Evolutionary conservation across 37 sponge, comb jelly and placozoan species (phyloP).

Genomic region (Trichoplax adhaerens): DNA sequence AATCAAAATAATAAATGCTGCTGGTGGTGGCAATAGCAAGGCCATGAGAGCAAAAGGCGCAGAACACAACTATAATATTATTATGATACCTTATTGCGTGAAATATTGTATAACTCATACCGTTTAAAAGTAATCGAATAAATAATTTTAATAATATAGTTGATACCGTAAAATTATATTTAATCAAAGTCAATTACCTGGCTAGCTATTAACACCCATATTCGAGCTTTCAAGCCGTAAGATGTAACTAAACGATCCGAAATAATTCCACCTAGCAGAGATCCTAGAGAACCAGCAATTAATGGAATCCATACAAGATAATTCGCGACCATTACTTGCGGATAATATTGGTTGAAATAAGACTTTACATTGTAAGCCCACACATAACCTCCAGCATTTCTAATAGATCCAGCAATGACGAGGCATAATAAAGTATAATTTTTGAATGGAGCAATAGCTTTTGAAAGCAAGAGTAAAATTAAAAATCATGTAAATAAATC

Average conservation of each 20-base stretch:
- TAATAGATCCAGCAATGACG: constrained; percentile 44
- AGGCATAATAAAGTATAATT: constrained; percentile 20
- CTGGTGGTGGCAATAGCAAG: constrained; percentile 43
- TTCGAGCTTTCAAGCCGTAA: constrained; percentile 14
- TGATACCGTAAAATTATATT: neutral
- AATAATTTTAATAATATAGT: neutral
- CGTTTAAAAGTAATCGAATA: no score
- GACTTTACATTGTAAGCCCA: constrained; percentile 62
- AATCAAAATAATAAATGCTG: constrained; percentile 49
- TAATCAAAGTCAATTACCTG: constrained; percentile 11
- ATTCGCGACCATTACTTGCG: no score
- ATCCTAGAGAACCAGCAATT: constrained; percentile 51
- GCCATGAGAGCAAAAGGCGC: constrained; percentile 61
- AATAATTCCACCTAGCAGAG: constrained; percentile 41
- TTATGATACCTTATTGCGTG: no score
- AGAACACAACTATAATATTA: constrained; percentile 28
- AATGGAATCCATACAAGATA: constrained; percentile 66
- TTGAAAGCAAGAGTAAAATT: neutral
- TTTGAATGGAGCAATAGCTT: no score
- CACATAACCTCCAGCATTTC: constrained; percentile 51
- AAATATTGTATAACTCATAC: no score
- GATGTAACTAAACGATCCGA: constrained; percentile 31
- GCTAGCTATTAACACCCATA: constrained; percentile 55
- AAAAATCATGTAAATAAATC: no score
- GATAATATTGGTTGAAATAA: constrained; percentile 7